A percentile compares a stretch with the other conserved stretches of the same genome.
phyloP scores from a whole-genome alignment of 2,113 vertebrate species.

The Alligator sinensis region DNA sequence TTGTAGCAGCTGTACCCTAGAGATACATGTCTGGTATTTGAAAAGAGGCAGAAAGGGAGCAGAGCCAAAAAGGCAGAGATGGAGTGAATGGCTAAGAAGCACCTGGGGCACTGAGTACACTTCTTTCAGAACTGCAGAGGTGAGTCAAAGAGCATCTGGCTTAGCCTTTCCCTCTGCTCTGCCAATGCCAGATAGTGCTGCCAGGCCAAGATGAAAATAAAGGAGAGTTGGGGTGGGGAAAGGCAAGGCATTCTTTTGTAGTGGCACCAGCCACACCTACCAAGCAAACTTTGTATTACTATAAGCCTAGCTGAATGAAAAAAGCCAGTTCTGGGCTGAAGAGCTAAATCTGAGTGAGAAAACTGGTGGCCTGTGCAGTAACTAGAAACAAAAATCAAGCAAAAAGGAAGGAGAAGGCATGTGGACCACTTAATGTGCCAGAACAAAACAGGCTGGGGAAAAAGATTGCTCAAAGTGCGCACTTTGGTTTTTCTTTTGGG shows the following conservation, averaged over 20 bases:
- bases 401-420: not conserved
- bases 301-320: not conserved
- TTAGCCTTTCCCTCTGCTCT: not conserved
- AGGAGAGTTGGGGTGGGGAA: not conserved
- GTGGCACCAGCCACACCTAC: too few species aligned
- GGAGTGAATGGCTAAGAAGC: not conserved
- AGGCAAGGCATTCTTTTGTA: not conserved
- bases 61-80: not conserved
- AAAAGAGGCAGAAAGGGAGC: not conserved
- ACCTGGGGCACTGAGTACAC: not conserved
- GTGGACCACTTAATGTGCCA: not conserved
- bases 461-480: accelerated
- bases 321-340: not conserved
- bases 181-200: too few species aligned
- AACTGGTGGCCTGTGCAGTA: not conserved
- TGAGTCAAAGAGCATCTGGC: not conserved
- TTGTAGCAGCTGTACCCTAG: not conserved
- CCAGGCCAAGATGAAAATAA: not conserved
- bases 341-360: not conserved
- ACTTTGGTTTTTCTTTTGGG: not conserved
- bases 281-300: not conserved
- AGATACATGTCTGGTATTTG: not conserved
- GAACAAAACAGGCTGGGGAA: not conserved
- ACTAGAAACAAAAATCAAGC: not conserved
- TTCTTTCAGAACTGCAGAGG: not conserved